These are phyloP conservation scores for Hypothenemus hampei DNA, from an alignment of 1,140 invertebrate species.

Conservation along the genomic window DNA sequence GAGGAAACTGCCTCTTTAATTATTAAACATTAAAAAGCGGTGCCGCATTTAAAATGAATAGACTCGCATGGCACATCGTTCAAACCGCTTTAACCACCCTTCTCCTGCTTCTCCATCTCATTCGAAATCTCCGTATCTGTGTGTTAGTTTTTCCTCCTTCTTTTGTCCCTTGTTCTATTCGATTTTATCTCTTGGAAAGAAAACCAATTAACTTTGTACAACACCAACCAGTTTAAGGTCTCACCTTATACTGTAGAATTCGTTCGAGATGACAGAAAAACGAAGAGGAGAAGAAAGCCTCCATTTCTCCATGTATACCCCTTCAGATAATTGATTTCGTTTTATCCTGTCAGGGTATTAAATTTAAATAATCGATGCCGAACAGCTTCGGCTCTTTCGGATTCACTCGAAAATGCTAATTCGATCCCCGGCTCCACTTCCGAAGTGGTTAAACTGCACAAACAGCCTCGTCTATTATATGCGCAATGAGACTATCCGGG, in stretches of 20 bases:
- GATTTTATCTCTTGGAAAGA: constrained; percentile 6
- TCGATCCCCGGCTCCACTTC: constrained; percentile 42
- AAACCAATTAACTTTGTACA: constrained; percentile 18
- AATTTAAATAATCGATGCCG: constrained; percentile 25
- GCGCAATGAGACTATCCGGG: constrained; percentile 47
- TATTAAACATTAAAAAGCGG: constrained; percentile 41
- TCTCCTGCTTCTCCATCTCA: too few species aligned
- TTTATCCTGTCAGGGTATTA: constrained; percentile 23
- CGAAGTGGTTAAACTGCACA: constrained; percentile 48
- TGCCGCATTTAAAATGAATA: constrained; percentile 45
- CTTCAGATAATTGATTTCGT: constrained; percentile 19
- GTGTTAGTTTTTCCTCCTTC: too few species aligned
- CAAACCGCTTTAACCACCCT: constrained; percentile 37
- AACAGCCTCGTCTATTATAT: constrained; percentile 47
- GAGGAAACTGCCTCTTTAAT: constrained; percentile 36
- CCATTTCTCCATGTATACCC: background rate
- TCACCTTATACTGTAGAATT: too few species aligned
- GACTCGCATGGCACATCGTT: constrained; percentile 34
- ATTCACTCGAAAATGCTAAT: constrained; percentile 46
- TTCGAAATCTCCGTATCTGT: too few species aligned
- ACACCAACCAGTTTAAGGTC: constrained; percentile 5
- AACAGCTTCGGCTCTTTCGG: constrained; percentile 41
- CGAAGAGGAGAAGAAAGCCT: too few species aligned
- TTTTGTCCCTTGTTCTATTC: too few species aligned
- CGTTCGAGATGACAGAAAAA: too few species aligned